phyloP scores from a whole-genome alignment of 2,797 vertebrate genomes.

The Brachyrhaphis roseni region DNA sequence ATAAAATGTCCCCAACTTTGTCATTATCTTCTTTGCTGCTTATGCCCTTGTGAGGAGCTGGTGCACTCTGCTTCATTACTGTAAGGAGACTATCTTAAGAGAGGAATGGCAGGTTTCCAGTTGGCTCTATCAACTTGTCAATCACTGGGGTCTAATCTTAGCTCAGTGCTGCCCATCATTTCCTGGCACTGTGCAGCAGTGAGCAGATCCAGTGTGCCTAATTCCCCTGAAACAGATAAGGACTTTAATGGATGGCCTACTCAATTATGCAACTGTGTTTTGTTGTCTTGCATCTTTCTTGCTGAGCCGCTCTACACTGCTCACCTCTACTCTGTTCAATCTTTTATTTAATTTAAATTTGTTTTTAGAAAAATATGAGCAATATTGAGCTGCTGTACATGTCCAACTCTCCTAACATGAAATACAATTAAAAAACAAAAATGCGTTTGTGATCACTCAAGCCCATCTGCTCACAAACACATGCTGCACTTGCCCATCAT shows the following conservation, averaged over 20 bases:
- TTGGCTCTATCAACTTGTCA: conserved; percentile 76
- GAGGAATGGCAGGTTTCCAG: conserved; percentile 75
- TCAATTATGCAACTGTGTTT: conserved; percentile 72
- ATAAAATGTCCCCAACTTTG: conserved; percentile 66
- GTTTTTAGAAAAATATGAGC: conserved; percentile 24
- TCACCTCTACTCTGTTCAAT: conserved; percentile 7
- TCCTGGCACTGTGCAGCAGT: conserved; percentile 65
- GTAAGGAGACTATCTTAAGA: conserved; percentile 74
- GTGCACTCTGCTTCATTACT: conserved; percentile 72
- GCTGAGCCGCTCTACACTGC: conserved; percentile 17
- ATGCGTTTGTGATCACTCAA: conserved; percentile 30
- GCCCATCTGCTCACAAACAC: conserved; percentile 31
- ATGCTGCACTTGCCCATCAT: conserved; percentile 57
- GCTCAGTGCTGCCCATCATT: conserved; percentile 74
- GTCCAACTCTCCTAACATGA: conserved; percentile 17
- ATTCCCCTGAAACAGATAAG: conserved; percentile 71
- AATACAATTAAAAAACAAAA: conserved; percentile 15
- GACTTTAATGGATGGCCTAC: conserved; percentile 68
- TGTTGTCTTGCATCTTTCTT: conserved; percentile 44
- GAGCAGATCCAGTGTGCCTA: conserved; percentile 64
- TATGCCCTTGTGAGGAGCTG: conserved; percentile 57
- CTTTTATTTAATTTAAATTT: background rate
- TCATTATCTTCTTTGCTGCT: conserved; percentile 73
- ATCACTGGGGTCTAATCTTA: conserved; percentile 76
- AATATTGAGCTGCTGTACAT: conserved; percentile 17